Base-by-base conservation (phyloP, 2,797 vertebrate species). In the Tamandua tetradactyla region DNA sequence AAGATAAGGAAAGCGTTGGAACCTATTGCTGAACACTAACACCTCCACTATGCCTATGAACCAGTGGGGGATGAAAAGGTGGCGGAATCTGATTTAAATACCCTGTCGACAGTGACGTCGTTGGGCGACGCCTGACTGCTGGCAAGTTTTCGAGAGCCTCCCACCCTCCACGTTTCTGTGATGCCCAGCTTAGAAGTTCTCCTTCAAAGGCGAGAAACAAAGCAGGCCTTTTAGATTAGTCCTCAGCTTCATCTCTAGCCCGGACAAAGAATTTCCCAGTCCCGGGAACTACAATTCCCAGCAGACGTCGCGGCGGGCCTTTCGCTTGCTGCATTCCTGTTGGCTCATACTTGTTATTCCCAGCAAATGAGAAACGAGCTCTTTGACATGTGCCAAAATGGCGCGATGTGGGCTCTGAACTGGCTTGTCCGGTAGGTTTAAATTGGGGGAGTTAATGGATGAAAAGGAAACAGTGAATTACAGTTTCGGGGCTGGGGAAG, bases 261-360 rank as follows among this genome's bases (percentile, higher is more conserved):
- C 14, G 18, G 32, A 11, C 5, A 40, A 30, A 71, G 22, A 18
- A 55, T 17, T n/a, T 2, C 44, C 27, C 71, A 23, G 10, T 5
- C 1, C 78, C 35, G 64, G 11, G 47, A 96, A 97, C 97, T 97
- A 95, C 97, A 95, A 71, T 76, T 95, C 94, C 97, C 96, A 96
- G 96, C 95, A 95, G 82, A 27, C 47, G 75, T 64, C 17, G 40
- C 7, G 86, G 61, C 32, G 32, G 3, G 32, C 35, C 8, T 7
- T 0, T 2, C 81, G 9, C 49, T 79, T 85, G 7, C 27, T 55
- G n/a, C 12, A 37, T 92, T 87, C 40, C 68, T 79, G 96, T 93
- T 97, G 95, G 97, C 27, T 85, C 3, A 0, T 40, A 7, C 15
- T n/a, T 82, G 49, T 37, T 82, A 23, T 1, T 8, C 8, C 4